A percentile compares a stretch with the other conserved stretches of the same genome.
phyloP scores from a whole-genome alignment of 2,797 vertebrate species.

The Botia almorhae region DNA sequence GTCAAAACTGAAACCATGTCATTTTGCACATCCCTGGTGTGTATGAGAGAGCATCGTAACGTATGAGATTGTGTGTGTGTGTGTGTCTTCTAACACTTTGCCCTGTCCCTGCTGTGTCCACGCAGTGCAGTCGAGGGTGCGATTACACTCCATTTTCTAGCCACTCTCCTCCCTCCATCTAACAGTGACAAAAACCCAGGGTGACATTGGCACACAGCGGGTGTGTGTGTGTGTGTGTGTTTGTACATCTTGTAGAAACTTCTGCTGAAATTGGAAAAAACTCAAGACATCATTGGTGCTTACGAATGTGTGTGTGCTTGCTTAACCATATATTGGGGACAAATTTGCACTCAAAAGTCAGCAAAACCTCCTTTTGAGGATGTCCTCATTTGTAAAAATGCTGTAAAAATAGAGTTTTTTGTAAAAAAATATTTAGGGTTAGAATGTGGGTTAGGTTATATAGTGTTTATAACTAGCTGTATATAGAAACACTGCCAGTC shows the following conservation, averaged over 20 bases:
- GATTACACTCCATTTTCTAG: constrained; percentile 27
- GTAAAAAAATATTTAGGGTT: no score
- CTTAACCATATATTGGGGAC: no score
- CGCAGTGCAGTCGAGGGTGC: constrained; percentile 24
- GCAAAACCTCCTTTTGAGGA: no score
- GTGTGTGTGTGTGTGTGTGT: constrained; percentile 17
- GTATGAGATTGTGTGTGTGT: constrained; percentile 20
- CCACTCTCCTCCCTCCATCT: constrained; percentile 22
- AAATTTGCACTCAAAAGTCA: no score
- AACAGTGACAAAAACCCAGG: constrained; percentile 46
- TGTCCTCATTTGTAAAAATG: no score
- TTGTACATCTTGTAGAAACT: constrained; percentile 1
- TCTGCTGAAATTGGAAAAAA: background rate
- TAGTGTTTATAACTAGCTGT: no score
- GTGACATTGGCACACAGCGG: constrained; percentile 41
- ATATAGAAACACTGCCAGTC: no score
- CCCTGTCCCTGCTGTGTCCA: constrained; percentile 14
- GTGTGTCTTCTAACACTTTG: constrained; percentile 15
- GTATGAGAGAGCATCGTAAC: constrained; percentile 8
- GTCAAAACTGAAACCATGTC: background rate
- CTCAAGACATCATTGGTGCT: background rate
- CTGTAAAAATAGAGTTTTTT: no score
- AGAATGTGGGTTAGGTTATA: no score
- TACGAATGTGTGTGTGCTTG: no score
- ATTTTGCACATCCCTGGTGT: constrained; percentile 8